Evolutionary conservation across 2,797 vertebrate species (phyloP).

Genomic region (Anguilla obscura): DNA sequence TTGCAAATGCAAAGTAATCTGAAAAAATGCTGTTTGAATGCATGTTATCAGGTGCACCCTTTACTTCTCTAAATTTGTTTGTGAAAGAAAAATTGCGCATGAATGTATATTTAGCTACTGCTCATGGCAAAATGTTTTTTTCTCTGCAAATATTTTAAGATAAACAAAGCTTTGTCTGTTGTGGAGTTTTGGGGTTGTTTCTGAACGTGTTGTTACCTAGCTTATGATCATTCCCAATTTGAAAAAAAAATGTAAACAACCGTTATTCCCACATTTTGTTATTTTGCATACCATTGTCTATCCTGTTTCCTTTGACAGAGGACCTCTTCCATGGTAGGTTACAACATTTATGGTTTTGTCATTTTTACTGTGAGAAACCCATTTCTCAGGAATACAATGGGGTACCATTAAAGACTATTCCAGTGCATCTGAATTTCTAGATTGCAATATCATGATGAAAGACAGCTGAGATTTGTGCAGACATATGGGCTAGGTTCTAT

Average conservation of each 20-base stretch:
- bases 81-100: neutral
- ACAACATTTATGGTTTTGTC: neutral
- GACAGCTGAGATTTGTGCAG: neutral
- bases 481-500: neutral
- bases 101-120: slow-evolving; percentile 6
- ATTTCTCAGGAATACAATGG: neutral
- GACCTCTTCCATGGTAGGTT: too few species aligned
- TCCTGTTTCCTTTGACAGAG: neutral
- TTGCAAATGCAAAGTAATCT: slow-evolving; percentile 26
- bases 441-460: neutral
- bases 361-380: neutral
- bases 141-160: neutral
- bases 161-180: neutral
- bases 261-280: neutral
- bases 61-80: slow-evolving; percentile 6
- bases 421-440: neutral
- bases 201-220: neutral
- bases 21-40: slow-evolving; percentile 20
- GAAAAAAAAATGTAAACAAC: neutral
- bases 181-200: neutral
- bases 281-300: too few species aligned
- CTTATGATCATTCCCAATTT: neutral
- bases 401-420: neutral
- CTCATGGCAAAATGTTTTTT: neutral
- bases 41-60: neutral